Conservation (phyloP, 1,140 invertebrate genomes). For the Mercenaria mercenaria region DNA sequence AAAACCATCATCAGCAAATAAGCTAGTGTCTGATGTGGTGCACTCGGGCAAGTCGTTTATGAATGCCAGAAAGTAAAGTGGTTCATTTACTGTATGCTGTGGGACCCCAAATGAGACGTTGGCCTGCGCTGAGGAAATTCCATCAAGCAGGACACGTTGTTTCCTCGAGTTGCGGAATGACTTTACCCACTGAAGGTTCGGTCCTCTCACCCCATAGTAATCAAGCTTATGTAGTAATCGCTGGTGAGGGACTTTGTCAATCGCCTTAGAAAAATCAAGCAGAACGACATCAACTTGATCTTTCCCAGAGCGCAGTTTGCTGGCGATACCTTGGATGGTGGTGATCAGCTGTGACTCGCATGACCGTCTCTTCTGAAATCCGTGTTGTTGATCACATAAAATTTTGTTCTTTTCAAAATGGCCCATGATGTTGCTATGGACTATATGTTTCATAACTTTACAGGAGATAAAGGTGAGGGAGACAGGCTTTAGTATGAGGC, state of each 20-base stretch:
- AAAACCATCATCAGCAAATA: background rate
- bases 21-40: no score
- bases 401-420: slow-evolving; percentile 32
- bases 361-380: no score
- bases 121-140: background rate
- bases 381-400: slow-evolving; percentile 42
- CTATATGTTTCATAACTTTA: slow-evolving; percentile 67
- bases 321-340: background rate
- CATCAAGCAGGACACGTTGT: slow-evolving; percentile 49
- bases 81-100: background rate
- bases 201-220: slow-evolving; percentile 23
- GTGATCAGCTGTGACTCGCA: slow-evolving; percentile 59
- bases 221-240: no score
- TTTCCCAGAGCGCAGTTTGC: background rate
- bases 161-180: slow-evolving; percentile 24
- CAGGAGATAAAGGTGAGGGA: slow-evolving; percentile 67
- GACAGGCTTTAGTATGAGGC: no score
- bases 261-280: background rate
- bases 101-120: background rate
- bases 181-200: background rate
- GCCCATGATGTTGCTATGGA: slow-evolving; percentile 47
- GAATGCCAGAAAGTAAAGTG: slow-evolving; percentile 17
- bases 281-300: no score
- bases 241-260: slow-evolving; percentile 19
- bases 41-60: slow-evolving; percentile 18